These are phyloP conservation scores for Halictus quadricinctus DNA, from an alignment of 2,888 invertebrate genomes.

Conservation along the genomic window DNA sequence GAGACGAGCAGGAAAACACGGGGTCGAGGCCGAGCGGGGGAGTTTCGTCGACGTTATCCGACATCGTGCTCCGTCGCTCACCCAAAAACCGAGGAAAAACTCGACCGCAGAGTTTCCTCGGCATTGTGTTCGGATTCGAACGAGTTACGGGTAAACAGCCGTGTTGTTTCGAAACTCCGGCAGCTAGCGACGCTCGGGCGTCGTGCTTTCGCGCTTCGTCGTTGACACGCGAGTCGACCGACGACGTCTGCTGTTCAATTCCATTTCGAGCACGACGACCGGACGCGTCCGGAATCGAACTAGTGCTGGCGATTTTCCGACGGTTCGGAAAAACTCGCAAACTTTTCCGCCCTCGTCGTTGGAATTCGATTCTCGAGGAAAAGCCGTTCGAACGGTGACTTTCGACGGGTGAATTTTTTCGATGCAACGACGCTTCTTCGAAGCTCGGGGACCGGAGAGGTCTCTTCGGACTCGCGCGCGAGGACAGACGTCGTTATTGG, in stretches of 20 bases:
- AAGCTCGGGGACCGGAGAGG: neutral
- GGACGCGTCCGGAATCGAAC: slow-evolving; percentile 7
- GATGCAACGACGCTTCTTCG: neutral
- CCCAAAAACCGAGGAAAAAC: neutral
- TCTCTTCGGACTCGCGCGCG: slow-evolving; percentile 8
- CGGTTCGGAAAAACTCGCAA: slow-evolving; percentile 1
- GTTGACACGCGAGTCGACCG: neutral
- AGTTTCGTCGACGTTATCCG: slow-evolving; percentile 5
- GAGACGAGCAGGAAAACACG: neutral
- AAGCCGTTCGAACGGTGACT: neutral
- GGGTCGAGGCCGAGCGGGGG: neutral
- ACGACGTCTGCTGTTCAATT: neutral
- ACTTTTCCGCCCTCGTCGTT: neutral
- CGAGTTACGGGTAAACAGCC: slow-evolving; percentile 44
- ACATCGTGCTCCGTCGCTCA: neutral
- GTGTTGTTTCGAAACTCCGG: slow-evolving; percentile 41
- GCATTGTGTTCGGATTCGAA: slow-evolving; percentile 41
- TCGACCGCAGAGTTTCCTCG: slow-evolving; percentile 24
- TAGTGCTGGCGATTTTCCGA: neutral
- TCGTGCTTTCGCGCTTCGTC: neutral
- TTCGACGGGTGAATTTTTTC: neutral
- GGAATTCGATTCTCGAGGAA: neutral
- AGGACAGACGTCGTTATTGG: neutral
- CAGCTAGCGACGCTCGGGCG: neutral
- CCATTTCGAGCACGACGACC: slow-evolving; percentile 4